A percentile compares a stretch with the other conserved stretches of the same genome.
Conservation (phyloP, 37 sponge, comb jelly and placozoan genomes). For the Hexactinellida sp. region DNA sequence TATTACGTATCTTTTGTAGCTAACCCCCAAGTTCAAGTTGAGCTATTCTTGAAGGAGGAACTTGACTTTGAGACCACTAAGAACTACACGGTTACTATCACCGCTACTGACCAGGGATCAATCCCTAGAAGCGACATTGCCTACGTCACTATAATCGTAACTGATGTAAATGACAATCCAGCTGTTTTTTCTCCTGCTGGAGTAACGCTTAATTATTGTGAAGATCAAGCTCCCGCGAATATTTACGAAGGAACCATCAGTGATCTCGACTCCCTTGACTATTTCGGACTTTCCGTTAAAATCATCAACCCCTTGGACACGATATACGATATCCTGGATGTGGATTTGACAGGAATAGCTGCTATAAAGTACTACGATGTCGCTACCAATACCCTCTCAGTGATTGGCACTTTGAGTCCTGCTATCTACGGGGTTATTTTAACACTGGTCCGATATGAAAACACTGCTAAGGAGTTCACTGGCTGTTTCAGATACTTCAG, state of each 20-base stretch:
- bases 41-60: background rate
- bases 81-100: background rate
- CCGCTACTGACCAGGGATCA: background rate
- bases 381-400: background rate
- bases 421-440: background rate
- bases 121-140: background rate
- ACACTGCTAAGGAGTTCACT: background rate
- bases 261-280: background rate
- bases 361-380: background rate
- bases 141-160: background rate
- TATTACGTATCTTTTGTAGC: background rate
- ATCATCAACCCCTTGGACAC: background rate
- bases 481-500: background rate
- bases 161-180: constrained; percentile 2
- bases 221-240: background rate
- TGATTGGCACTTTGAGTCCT: background rate
- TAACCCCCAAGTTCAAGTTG: background rate
- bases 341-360: background rate
- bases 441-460: background rate
- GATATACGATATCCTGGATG: background rate
- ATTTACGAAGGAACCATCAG: background rate
- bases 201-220: background rate
- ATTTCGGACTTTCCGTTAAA: background rate
- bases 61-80: background rate
- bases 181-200: background rate